Base-by-base conservation (phyloP, 2,113 vertebrate species). In the Hemicordylus capensis region DNA sequence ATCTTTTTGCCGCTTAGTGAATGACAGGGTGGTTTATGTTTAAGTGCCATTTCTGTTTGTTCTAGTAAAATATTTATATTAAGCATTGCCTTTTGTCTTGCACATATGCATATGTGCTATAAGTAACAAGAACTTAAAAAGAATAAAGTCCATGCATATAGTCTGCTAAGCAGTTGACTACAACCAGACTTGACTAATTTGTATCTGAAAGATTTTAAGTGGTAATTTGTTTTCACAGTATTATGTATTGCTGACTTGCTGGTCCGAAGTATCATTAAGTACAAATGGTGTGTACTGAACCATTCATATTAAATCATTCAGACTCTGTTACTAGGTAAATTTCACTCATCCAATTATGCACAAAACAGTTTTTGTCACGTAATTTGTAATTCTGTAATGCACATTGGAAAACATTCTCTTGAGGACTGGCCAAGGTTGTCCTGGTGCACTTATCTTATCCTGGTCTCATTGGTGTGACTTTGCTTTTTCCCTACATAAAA, bases 31-130 rank as follows among this genome's bases (percentile, higher is more conserved):
- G 92, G 91, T 89, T 93, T 93, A 92, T 85, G 63, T 73, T 93
- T 91, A 93, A 89, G 89, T 92, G 75, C 86, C 88, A 87, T 66
- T 94, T 95, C 93, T 95, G 89, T 89, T 94, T 90, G 92, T 95
- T 96, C 93, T 90, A 89, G 89, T 91, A 91, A n/a, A 93, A 91
- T 96, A 94, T 92, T 94, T 95, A 85, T 95, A 92, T 94, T 88
- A 84, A 87, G 76, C 87, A 86, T 88, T 93, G 91, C 90, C 94
- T 93, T 93, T 94, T 94, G 73, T 88, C 95, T 94, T 94, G 95
- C 95, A 94, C 92, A 96, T 93, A 91, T 93, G 77, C 89, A 56
- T 93, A 95, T 93, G 94, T 96, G 93, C 93, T 93, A 89, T n/a
- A 89, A 91, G 46, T 93, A 88, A 72, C 76, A 80, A 85, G 84